phyloP scores from a whole-genome alignment of 2,797 vertebrate genomes.

The Rhynchotus rufescens region DNA sequence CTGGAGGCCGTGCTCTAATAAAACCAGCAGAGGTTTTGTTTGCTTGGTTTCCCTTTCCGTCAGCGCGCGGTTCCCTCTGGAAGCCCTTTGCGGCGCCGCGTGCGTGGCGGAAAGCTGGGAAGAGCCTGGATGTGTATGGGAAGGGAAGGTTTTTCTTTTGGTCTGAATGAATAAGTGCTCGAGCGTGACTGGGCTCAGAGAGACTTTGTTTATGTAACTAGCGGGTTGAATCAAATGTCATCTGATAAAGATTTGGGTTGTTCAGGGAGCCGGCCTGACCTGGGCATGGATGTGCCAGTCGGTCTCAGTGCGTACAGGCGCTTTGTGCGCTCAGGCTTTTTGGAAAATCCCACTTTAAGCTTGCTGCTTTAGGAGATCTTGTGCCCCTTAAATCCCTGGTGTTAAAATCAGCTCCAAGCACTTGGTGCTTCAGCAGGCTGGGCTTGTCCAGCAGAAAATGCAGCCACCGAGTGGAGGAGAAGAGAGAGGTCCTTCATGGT shows the following conservation, averaged over 20 bases:
- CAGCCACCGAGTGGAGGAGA: neutral
- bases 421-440: neutral
- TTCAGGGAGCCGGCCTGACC: neutral
- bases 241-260: neutral
- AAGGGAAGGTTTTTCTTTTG: neutral
- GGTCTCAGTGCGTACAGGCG: neutral
- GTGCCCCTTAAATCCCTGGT: fast-evolving
- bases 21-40: constrained; percentile 24
- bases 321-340: neutral
- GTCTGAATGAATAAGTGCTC: neutral
- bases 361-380: neutral
- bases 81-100: neutral
- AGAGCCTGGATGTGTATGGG: neutral
- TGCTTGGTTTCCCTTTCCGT: constrained; percentile 3
- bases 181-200: fast-evolving
- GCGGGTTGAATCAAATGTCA: neutral
- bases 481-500: neutral
- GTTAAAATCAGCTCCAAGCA: neutral
- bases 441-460: neutral
- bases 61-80: neutral
- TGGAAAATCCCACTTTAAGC: neutral
- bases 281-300: neutral
- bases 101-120: neutral
- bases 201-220: neutral
- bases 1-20: neutral